A percentile compares a stretch with the other conserved stretches of the same genome.
Conservation (phyloP, 1,140 invertebrate genomes). For the Gryllus bimaculatus region DNA sequence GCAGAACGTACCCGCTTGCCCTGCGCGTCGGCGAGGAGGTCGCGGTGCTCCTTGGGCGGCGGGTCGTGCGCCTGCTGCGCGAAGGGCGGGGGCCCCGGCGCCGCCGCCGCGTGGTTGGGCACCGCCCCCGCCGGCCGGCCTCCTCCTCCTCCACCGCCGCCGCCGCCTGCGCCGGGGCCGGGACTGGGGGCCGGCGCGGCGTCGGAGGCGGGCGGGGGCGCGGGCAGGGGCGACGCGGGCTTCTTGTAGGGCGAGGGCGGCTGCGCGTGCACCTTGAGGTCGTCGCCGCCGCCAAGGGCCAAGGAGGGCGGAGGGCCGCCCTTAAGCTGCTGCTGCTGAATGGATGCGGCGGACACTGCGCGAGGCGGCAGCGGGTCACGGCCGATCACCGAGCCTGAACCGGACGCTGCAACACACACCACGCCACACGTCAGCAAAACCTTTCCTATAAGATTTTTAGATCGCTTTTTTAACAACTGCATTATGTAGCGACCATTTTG, state of each 20-base stretch:
- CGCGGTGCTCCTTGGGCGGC: not conserved
- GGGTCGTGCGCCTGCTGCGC: too few relatives aligned
- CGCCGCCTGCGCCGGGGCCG: not conserved
- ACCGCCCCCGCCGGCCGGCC: too few relatives aligned
- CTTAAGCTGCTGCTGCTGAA: constrained; percentile 28
- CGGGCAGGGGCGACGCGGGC: too few relatives aligned
- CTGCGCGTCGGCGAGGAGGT: not conserved
- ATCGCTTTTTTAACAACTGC: too few relatives aligned
- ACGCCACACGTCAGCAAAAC: not conserved
- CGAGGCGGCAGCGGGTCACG: constrained; percentile 40
- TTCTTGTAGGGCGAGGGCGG: too few relatives aligned
- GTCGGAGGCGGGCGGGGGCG: constrained; percentile 22
- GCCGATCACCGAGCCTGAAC: constrained; percentile 45
- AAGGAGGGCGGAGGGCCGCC: too few relatives aligned
- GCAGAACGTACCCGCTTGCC: not conserved
- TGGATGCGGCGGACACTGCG: constrained; percentile 38
- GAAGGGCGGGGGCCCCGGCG: not conserved
- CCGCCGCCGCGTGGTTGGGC: not conserved
- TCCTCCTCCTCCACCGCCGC: not conserved
- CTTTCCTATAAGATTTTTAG: too few relatives aligned
- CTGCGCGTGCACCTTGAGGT: too few relatives aligned
- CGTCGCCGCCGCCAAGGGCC: too few relatives aligned
- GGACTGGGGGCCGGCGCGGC: constrained; percentile 28
- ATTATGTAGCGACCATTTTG: too few relatives aligned
- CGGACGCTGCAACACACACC: constrained; percentile 39